Evolutionary conservation across 2,888 invertebrate species (phyloP).

Genomic region (Hemithea aestivaria): DNA sequence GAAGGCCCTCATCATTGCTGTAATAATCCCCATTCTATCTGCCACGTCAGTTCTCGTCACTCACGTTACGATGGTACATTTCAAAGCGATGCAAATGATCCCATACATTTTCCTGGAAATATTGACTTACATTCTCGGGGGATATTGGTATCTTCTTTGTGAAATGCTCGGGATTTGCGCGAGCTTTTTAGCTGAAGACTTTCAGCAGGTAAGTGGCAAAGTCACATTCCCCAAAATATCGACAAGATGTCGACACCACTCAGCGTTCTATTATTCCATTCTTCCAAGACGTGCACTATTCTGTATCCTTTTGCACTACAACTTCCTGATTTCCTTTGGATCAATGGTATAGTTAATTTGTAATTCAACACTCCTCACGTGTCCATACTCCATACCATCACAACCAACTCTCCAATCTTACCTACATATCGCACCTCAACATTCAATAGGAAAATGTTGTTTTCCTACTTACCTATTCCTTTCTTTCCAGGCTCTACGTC

Average conservation of each 20-base stretch:
- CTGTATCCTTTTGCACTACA: too few relatives aligned
- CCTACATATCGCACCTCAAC: too few relatives aligned
- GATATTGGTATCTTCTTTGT: slow-evolving; percentile 85
- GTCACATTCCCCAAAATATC: too few relatives aligned
- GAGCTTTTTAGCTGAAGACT: slow-evolving; percentile 82
- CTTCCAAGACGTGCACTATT: too few relatives aligned
- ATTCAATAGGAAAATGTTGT: too few relatives aligned
- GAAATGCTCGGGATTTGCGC: slow-evolving; percentile 82
- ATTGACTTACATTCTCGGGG: slow-evolving; percentile 83
- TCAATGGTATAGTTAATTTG: too few relatives aligned
- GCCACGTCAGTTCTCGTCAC: slow-evolving; percentile 82
- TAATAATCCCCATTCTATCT: slow-evolving; percentile 81
- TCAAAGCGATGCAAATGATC: slow-evolving; percentile 81
- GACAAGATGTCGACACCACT: too few relatives aligned
- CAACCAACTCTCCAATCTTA: too few relatives aligned
- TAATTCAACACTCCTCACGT: too few relatives aligned
- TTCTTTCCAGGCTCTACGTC: slow-evolving; percentile 76
- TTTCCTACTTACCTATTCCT: not conserved
- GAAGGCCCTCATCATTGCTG: slow-evolving; percentile 78
- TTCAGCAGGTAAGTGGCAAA: slow-evolving; percentile 73
- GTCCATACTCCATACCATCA: too few relatives aligned
- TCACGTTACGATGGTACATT: slow-evolving; percentile 84
- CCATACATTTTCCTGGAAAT: slow-evolving; percentile 85
- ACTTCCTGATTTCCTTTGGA: too few relatives aligned
- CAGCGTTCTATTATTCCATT: too few relatives aligned